A percentile compares a stretch with the other conserved stretches of the same genome.
These are phyloP conservation scores for Cryptotis parvus DNA, from an alignment of 2,113 vertebrate genomes.

Conservation along the genomic window DNA sequence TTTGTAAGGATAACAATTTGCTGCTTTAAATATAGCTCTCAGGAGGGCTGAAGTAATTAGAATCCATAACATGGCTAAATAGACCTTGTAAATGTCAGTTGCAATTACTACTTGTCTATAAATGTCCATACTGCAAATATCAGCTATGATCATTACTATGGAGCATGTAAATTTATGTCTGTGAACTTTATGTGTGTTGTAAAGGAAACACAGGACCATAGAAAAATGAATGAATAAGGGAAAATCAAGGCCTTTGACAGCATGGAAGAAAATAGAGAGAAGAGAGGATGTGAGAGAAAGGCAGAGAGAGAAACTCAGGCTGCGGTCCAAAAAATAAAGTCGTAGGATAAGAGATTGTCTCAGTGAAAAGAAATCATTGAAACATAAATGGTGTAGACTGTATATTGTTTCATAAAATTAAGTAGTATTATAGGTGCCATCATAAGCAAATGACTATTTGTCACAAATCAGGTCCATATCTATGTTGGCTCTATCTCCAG, in stretches of 20 bases:
- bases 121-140: background rate
- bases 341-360: background rate
- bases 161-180: background rate
- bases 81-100: background rate
- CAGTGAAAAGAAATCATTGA: background rate
- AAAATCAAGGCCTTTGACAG: background rate
- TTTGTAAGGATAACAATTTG: background rate
- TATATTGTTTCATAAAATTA: background rate
- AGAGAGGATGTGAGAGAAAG: background rate
- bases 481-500: background rate
- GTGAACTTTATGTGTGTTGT: background rate
- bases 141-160: background rate
- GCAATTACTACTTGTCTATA: background rate
- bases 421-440: background rate
- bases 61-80: background rate
- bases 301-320: background rate
- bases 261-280: background rate
- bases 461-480: background rate
- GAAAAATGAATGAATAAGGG: background rate
- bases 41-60: background rate
- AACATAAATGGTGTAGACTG: background rate
- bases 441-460: constrained; percentile 24
- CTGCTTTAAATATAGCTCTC: background rate
- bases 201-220: background rate
- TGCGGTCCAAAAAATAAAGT: no score